Evolutionary conservation across 2,113 vertebrate genomes (phyloP).

Genomic region (Eupsittula cactorum): DNA sequence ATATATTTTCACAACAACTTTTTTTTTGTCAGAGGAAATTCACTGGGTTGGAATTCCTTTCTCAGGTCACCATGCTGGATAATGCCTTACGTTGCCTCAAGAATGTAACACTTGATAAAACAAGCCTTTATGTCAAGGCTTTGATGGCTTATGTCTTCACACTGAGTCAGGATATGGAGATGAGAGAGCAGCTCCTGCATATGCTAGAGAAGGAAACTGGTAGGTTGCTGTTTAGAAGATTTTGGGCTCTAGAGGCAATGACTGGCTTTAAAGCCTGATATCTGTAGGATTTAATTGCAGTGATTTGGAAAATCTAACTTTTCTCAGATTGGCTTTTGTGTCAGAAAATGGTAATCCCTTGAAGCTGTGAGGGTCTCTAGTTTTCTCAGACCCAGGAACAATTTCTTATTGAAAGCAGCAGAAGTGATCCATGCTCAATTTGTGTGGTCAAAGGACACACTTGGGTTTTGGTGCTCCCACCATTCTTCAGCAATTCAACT

Average conservation of each 20-base stretch:
- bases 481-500: not conserved
- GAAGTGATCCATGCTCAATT: not conserved
- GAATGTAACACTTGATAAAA: not conserved
- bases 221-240: slow-evolving; percentile 3
- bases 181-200: slow-evolving; percentile 33
- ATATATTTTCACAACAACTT: not conserved
- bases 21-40: not conserved
- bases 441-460: not conserved
- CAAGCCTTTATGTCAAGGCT: slow-evolving; percentile 57
- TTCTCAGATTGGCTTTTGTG: not conserved
- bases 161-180: not conserved
- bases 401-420: not conserved
- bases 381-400: not conserved
- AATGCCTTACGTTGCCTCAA: slow-evolving; percentile 50
- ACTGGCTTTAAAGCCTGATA: not conserved
- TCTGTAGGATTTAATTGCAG: not conserved
- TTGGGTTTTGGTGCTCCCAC: not conserved
- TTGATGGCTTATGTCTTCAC: slow-evolving; percentile 66
- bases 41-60: not conserved
- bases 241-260: not conserved
- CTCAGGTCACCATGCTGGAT: slow-evolving; percentile 43
- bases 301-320: not conserved
- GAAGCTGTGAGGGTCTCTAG: not conserved
- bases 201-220: slow-evolving; percentile 14
- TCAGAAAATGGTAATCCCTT: not conserved